These are phyloP conservation scores for Brienomyrus brachyistius DNA, from an alignment of 2,113 vertebrate genomes.

Conservation along the genomic window DNA sequence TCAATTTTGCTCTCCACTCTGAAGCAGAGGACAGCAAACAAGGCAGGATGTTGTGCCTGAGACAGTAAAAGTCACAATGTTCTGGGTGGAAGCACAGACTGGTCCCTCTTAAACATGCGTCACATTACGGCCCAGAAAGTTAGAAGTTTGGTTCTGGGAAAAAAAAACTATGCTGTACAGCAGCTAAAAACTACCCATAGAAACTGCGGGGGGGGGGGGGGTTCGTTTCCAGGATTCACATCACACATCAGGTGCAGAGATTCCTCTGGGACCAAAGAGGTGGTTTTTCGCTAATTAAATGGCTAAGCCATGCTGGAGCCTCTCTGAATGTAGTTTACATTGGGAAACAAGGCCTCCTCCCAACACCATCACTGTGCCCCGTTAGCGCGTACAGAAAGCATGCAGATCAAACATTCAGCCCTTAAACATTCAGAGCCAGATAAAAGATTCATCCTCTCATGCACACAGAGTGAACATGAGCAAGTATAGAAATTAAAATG, in stretches of 20 bases:
- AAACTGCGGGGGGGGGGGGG: conserved; percentile 29
- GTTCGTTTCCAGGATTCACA: conserved; percentile 41
- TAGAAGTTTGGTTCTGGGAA: neutral
- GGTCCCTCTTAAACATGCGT: neutral
- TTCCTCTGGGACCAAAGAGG: conserved; percentile 53
- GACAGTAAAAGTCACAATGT: neutral
- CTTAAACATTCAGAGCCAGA: neutral
- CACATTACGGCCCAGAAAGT: neutral
- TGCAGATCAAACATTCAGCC: neutral
- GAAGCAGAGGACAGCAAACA: neutral
- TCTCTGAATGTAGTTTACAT: conserved; percentile 14
- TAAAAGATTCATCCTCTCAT: neutral
- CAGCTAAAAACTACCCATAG: conserved; percentile 23
- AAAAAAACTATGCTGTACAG: neutral
- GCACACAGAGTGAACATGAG: neutral
- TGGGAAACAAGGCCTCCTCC: neutral
- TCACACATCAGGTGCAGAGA: conserved; percentile 36
- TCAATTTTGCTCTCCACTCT: neutral
- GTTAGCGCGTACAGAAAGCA: neutral
- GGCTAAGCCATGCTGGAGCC: conserved; percentile 37
- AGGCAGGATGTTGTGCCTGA: neutral
- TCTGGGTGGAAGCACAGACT: neutral
- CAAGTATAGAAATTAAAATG: neutral
- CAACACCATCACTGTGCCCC: neutral
- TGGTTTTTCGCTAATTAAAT: conserved; percentile 51